phyloP scores from a whole-genome alignment of 2,113 vertebrate species.

The Tringa solitaria region DNA sequence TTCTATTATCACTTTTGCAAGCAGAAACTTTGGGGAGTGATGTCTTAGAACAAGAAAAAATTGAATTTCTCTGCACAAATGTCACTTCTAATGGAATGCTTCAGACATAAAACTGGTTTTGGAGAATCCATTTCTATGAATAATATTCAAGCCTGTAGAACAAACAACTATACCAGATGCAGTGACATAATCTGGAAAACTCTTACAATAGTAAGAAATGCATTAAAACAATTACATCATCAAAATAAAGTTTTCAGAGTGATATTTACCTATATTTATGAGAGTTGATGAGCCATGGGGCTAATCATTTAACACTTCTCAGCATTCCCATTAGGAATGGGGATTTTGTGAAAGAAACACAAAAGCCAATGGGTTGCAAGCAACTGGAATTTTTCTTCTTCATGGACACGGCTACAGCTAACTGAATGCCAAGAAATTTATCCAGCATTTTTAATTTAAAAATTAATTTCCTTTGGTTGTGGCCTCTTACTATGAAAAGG shows the following conservation, averaged over 20 bases:
- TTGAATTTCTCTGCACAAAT: background rate
- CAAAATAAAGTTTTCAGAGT: background rate
- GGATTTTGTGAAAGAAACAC: background rate
- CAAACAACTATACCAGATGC: background rate
- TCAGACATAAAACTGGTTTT: background rate
- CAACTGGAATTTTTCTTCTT: background rate
- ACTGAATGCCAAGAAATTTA: background rate
- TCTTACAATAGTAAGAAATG: background rate
- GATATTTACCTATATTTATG: background rate
- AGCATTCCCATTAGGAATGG: background rate
- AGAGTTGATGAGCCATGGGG: background rate
- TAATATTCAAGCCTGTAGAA: background rate
- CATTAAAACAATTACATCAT: background rate
- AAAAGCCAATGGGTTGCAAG: background rate
- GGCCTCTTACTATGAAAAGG: background rate
- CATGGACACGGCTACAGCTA: background rate
- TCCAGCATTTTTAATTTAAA: background rate
- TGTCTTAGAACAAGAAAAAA: background rate
- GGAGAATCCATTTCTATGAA: background rate
- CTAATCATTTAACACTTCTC: background rate
- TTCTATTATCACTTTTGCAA: background rate
- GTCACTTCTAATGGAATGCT: background rate
- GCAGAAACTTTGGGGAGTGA: background rate
- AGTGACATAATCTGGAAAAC: background rate
- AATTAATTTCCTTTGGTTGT: accelerated